Conservation (phyloP, 1,140 invertebrate genomes). For the Dinothrombium tinctorium region DNA sequence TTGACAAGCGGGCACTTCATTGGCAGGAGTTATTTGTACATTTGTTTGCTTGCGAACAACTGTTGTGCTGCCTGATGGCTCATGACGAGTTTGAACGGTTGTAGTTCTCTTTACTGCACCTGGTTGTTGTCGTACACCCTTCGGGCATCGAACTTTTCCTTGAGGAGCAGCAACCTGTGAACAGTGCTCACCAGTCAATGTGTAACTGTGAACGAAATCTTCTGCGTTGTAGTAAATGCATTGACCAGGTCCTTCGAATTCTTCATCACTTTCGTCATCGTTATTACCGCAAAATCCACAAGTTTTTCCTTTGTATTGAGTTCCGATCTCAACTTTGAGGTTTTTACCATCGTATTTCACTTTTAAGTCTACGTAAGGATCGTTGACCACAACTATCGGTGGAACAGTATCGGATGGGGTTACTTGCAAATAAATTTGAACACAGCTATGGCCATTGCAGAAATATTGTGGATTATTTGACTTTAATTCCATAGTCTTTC, state of each 20-base stretch:
- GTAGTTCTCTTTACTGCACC: not conserved
- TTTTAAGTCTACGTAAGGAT: conserved; percentile 1
- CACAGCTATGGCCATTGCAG: not conserved
- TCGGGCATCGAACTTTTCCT: not conserved
- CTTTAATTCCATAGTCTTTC: conserved; percentile 4
- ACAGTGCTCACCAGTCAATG: conserved; percentile 7
- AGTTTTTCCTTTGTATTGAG: conserved; percentile 12
- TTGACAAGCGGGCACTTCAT: too few relatives aligned
- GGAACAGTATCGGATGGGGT: not conserved
- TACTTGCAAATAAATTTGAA: conserved; percentile 7
- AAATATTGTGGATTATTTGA: conserved; percentile 1
- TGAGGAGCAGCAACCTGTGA: not conserved
- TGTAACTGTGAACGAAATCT: conserved; percentile 11
- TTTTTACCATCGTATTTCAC: conserved; percentile 12
- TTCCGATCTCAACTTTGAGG: conserved; percentile 6
- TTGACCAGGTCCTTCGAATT: conserved; percentile 12
- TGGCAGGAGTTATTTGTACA: too few relatives aligned
- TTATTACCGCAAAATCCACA: conserved; percentile 16
- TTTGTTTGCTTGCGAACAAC: too few relatives aligned
- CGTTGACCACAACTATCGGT: conserved; percentile 9
- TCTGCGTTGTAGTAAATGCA: conserved; percentile 7
- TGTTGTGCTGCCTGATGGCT: conserved; percentile 1
- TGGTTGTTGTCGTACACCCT: not conserved
- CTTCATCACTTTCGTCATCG: conserved; percentile 12
- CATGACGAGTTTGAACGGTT: not conserved